Evolutionary conservation across 2,888 invertebrate genomes (phyloP).

Genomic region (Drosophila histrio): DNA sequence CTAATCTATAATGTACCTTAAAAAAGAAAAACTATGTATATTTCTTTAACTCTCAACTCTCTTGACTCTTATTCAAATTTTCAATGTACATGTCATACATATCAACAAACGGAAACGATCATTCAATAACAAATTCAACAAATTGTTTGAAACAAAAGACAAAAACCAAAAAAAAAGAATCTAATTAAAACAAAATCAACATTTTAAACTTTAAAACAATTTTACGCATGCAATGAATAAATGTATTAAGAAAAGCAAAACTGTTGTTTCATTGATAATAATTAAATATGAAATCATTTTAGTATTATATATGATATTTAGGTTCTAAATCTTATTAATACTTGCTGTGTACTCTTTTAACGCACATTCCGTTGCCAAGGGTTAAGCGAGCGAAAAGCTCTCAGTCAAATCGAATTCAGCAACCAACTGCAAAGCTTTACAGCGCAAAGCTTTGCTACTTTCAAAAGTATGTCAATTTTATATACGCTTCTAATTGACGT

Average conservation of each 20-base stretch:
- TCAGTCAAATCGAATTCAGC: neutral
- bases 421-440: neutral
- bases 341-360: neutral
- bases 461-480: neutral
- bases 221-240: conserved; percentile 80
- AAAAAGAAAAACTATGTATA: conserved; percentile 65
- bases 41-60: conserved; percentile 73
- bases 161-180: conserved; percentile 8
- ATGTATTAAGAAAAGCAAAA: conserved; percentile 63
- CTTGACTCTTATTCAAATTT: conserved; percentile 74
- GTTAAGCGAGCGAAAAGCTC: neutral
- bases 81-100: conserved; percentile 70
- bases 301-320: neutral
- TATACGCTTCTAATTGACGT: neutral
- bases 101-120: conserved; percentile 40
- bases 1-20: conserved; percentile 66
- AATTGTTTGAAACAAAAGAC: conserved; percentile 62
- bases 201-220: conserved; percentile 76
- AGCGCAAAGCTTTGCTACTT: neutral
- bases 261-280: neutral
- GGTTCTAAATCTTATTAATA: neutral
- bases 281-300: neutral
- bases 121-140: conserved; percentile 47
- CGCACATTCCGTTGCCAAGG: neutral
- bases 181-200: conserved; percentile 53